Conservation (phyloP, 2,113 vertebrate genomes). For the Oxygymnocypris stewartii region DNA sequence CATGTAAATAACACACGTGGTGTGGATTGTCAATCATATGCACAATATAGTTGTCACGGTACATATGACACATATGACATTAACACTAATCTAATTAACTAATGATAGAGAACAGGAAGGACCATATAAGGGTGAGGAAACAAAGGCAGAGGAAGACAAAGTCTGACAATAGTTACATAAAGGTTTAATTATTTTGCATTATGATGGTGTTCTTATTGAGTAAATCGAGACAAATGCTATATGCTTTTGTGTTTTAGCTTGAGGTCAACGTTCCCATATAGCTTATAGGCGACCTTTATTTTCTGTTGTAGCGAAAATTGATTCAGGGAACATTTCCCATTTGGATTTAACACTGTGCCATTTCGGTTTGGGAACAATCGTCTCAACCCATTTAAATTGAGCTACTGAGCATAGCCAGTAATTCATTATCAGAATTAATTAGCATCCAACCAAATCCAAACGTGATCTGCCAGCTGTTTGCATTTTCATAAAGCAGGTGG, state of each 20-base stretch:
- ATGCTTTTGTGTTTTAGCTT: conserved; percentile 64
- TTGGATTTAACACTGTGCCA: conserved; percentile 61
- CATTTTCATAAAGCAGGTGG: conserved; percentile 29
- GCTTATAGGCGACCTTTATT: conserved; percentile 60
- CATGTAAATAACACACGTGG: neutral
- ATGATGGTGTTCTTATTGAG: neutral
- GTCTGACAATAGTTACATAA: too few relatives aligned
- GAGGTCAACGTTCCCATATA: conserved; percentile 63
- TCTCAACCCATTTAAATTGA: conserved; percentile 61
- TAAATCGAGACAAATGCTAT: neutral
- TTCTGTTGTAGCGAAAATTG: conserved; percentile 60
- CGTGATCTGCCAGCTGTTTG: conserved; percentile 21
- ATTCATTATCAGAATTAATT: conserved; percentile 44
- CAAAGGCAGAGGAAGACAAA: too few relatives aligned
- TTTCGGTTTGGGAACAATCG: conserved; percentile 51
- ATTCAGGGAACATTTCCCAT: conserved; percentile 50
- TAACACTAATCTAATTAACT: too few relatives aligned
- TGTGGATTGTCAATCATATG: neutral
- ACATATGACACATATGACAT: too few relatives aligned
- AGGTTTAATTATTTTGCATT: neutral
- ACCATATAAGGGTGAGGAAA: too few relatives aligned
- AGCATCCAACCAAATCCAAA: conserved; percentile 41
- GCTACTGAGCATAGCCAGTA: conserved; percentile 51
- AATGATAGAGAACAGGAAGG: too few relatives aligned
- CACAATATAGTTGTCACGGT: too few relatives aligned